Percentiles rank a stretch among this genome's conserved stretches.
Evolutionary conservation across 2,113 vertebrate species (phyloP).

Genomic region (Ceyx cyanopectus): DNA sequence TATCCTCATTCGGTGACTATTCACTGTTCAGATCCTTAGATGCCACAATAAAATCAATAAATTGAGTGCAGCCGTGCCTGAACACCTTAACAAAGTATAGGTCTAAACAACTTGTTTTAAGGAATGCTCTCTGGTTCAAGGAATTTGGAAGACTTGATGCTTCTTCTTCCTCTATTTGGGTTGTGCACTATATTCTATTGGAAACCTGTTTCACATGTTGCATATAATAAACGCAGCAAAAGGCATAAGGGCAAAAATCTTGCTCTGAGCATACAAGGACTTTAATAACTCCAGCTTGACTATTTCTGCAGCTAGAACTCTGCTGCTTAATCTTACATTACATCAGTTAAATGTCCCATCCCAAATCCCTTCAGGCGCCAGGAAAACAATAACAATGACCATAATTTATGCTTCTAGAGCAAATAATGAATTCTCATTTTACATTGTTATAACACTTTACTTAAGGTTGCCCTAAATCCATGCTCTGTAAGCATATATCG

Average conservation of each 20-base stretch:
- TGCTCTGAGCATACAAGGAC: neutral
- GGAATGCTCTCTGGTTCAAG: neutral
- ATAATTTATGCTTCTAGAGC: constrained; percentile 45
- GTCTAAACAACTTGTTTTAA: neutral
- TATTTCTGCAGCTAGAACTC: constrained; percentile 32
- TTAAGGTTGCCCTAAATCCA: neutral
- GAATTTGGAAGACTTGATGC: neutral
- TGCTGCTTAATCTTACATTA: constrained; percentile 51
- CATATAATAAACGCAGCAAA: neutral
- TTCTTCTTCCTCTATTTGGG: neutral
- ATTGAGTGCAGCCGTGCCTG: neutral
- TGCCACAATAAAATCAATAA: neutral
- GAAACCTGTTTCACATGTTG: neutral
- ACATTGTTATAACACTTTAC: constrained; percentile 30
- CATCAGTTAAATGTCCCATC: constrained; percentile 63
- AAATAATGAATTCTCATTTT: constrained; percentile 39
- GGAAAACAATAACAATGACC: constrained; percentile 45
- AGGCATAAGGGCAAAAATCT: neutral
- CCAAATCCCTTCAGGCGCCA: constrained; percentile 51
- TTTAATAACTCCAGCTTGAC: constrained; percentile 35
- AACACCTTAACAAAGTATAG: neutral
- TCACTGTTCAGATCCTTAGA: neutral
- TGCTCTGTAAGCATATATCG: neutral
- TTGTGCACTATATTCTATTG: neutral
- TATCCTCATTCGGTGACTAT: neutral